Percentiles rank a stretch among this genome's conserved stretches.
Conservation (phyloP, 53 echinoderm and acorn worm species). For the Crossaster papposus region DNA sequence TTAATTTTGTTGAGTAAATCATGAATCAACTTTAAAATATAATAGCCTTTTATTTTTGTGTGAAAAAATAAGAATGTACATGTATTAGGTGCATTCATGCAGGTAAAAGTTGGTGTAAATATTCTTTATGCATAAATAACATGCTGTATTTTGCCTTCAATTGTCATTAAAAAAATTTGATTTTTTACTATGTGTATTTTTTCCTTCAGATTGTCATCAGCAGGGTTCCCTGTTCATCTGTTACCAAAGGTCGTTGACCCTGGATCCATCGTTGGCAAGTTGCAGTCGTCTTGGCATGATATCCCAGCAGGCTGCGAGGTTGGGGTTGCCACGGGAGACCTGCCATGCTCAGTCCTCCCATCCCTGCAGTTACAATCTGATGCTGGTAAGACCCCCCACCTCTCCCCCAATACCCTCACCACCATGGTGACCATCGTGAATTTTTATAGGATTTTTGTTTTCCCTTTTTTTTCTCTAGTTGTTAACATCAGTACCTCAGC, state of each 20-base stretch:
- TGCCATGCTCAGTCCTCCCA: constrained; percentile 82
- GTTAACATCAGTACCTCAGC: constrained; percentile 94
- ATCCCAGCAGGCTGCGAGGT: constrained; percentile 73
- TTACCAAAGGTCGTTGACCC: constrained; percentile 75
- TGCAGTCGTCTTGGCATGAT: constrained; percentile 64
- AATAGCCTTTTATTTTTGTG: too few species aligned
- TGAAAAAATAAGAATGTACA: neutral
- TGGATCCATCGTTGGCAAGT: constrained; percentile 74
- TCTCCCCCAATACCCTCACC: too few species aligned
- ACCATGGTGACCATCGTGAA: too few species aligned
- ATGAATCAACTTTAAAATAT: too few species aligned
- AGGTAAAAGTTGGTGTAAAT: too few species aligned
- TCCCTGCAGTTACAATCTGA: constrained; percentile 58
- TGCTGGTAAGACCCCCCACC: constrained; percentile 68
- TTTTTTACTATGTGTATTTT: neutral
- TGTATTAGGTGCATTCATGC: too few species aligned
- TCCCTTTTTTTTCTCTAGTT: constrained; percentile 61
- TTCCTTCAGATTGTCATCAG: constrained; percentile 65
- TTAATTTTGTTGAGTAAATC: too few species aligned
- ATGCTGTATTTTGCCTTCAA: too few species aligned
- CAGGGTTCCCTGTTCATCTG: constrained; percentile 81
- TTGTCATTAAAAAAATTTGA: too few species aligned
- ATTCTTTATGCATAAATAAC: too few species aligned
- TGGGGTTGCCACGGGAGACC: constrained; percentile 88
- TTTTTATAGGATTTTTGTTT: too few species aligned